Evolutionary conservation across 1,140 invertebrate genomes (phyloP), one percentile per base, ranked within the genome.

Genomic region (Drosophila prosaltans): DNA sequence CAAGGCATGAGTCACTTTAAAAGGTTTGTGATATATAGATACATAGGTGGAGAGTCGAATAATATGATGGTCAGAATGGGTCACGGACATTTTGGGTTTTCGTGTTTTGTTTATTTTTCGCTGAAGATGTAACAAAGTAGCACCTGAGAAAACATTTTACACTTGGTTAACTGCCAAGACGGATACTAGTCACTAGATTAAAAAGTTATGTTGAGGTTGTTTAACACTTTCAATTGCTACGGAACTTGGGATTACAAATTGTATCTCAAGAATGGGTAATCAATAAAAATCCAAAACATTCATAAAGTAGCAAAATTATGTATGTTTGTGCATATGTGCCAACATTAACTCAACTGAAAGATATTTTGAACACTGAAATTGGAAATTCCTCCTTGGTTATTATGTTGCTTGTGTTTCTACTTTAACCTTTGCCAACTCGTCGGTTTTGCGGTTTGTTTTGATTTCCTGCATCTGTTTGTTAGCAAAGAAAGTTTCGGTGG

Each of bases 351-450:
- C 6, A 58, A 21, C 10, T 16, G 16, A 26, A 51, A 51, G 21
- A 51, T 51, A 21, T 24, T 26, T 2, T 7, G 45, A 21, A 3
- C 45, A 16, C 16, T 59, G 16, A 59, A 59, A 16, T 10, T 3
- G 3, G 9, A 10, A 59, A 39, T 59, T 39, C 32, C 16, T 39
- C 11, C 8, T 72, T 36, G 60, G 40, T 30, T 58, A 63, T 67
- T 60, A 51, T 72, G 67, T 59, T 75, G 61, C 64, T 55, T 55
- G 43, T 59, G 41, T 45, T 39, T 51, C 54, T 69, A 43, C 48
- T 67, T 71, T 72, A 82, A 82, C 75, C 80, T 82, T 78, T 66
- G 60, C 58, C 65, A 72, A 65, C 57, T 55, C 11, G 41, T 26
- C 24, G 70, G 70, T 41, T 60, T 40, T 62, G 51, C 11, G 59